Base-by-base conservation (phyloP, 35 echinoderm and acorn worm species). In the Acanthaster planci region DNA sequence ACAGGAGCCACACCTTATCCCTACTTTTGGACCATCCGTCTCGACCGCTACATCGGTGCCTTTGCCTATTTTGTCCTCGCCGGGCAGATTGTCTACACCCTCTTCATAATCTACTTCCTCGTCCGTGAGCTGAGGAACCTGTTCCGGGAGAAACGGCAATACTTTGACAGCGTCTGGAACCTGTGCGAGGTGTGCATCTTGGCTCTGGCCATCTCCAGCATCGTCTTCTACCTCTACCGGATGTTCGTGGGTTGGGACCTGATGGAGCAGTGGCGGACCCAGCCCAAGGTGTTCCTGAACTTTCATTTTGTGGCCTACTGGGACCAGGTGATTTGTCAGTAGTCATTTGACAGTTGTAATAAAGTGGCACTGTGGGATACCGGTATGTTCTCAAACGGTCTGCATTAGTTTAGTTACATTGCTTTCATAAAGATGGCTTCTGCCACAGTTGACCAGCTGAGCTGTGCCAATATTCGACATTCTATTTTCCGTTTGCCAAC, bases 291-390 rank as follows among this genome's bases (percentile, higher is more conserved):
- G 57, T 87, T 92, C 60, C 55, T 93, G 30, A 94, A 99, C 67
- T 99, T 99, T 54, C 96, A 99, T 67, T 94, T 86, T 79, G 52
- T 99, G 36, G 80, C 89, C 34, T 79, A 93, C 10, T 99, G 96
- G 96, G 89, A 91, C 58, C 80, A 85, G 89, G 96, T 99, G n/a
- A n/a, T n/a, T n/a, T n/a, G n/a, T n/a, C n/a, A n/a, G n/a, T n/a
- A n/a, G n/a, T n/a, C n/a, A n/a, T n/a, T n/a, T n/a, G n/a, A n/a
- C n/a, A n/a, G n/a, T n/a, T n/a, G n/a, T n/a, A n/a, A n/a, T n/a
- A n/a, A n/a, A n/a, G n/a, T n/a, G n/a, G n/a, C n/a, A n/a, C n/a
- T n/a, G n/a, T n/a, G n/a, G n/a, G n/a, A n/a, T n/a, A n/a, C n/a
- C n/a, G n/a, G n/a, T n/a, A n/a, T n/a, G n/a, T n/a, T n/a, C n/a